These are phyloP conservation scores for Drosophila aldrichi DNA, from an alignment of 2,888 invertebrate species.

Conservation along the genomic window DNA sequence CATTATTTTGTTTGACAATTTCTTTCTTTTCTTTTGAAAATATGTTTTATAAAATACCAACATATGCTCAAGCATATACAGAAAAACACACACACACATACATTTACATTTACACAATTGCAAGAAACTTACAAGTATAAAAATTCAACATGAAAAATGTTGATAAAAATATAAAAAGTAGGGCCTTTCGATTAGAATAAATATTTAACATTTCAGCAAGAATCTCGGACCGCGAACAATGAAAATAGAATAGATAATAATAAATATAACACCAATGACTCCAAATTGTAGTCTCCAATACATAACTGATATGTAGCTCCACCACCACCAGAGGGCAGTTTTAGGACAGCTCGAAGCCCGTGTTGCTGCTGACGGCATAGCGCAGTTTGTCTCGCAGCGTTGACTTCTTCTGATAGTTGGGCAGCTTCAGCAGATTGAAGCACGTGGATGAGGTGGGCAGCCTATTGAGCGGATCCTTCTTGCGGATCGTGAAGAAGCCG, in stretches of 20 bases:
- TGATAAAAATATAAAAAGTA: conserved; percentile 46
- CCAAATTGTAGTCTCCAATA: conserved; percentile 6
- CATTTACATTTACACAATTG: conserved; percentile 25
- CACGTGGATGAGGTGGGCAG: conserved; percentile 99
- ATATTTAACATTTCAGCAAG: conserved; percentile 45
- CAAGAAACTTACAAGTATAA: conserved; percentile 42
- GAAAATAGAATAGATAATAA: background rate
- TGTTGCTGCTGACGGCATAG: conserved; percentile 98
- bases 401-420: conserved; percentile 98
- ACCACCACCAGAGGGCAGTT: background rate
- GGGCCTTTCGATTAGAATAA: conserved; percentile 10
- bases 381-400: conserved; percentile 97
- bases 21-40: conserved; percentile 27
- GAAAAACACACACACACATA: background rate
- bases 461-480: conserved; percentile 96
- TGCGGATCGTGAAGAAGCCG: conserved; percentile 98
- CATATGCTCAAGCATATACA: conserved; percentile 19
- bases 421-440: conserved; percentile 98
- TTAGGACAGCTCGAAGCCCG: conserved; percentile 99
- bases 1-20: background rate
- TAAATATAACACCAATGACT: conserved; percentile 49
- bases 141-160: conserved; percentile 47
- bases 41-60: conserved; percentile 38
- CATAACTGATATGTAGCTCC: conserved; percentile 48
- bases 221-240: conserved; percentile 7